These are phyloP conservation scores for Acanthornis magna DNA, from an alignment of 2,797 vertebrate species.

Conservation along the genomic window DNA sequence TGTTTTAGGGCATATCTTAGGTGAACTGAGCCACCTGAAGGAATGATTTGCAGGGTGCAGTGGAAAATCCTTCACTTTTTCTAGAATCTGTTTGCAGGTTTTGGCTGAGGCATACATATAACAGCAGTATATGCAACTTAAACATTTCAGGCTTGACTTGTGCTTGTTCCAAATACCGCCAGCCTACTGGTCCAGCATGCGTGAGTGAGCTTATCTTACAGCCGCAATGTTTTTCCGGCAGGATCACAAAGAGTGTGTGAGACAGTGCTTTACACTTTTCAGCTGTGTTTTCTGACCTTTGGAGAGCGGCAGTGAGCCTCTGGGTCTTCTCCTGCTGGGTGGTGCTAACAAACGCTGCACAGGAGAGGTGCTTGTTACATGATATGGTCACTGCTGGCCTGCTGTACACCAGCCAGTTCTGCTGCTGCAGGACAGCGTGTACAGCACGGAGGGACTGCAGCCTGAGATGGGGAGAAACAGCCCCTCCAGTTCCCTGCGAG, in stretches of 20 bases:
- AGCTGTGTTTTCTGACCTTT: neutral
- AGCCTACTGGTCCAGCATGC: neutral
- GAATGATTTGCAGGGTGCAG: neutral
- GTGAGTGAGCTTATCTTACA: neutral
- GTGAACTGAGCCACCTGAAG: neutral
- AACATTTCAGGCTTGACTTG: neutral
- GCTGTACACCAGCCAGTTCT: neutral
- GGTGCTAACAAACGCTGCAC: neutral
- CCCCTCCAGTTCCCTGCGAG: neutral
- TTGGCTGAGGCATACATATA: neutral
- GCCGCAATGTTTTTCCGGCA: neutral
- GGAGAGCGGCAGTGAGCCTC: neutral
- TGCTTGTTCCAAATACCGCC: neutral
- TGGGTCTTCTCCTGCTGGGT: neutral
- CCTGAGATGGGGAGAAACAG: accelerated
- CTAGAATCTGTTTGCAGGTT: neutral
- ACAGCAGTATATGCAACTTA: neutral
- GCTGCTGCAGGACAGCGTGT: constrained; percentile 4
- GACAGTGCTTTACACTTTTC: neutral
- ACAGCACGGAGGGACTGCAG: neutral
- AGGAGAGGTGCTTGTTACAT: neutral
- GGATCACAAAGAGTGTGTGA: neutral
- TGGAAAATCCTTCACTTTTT: neutral
- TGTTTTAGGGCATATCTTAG: neutral
- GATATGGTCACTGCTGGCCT: neutral